Conservation (phyloP, 1,140 invertebrate species). For the Sycophila sp. region DNA sequence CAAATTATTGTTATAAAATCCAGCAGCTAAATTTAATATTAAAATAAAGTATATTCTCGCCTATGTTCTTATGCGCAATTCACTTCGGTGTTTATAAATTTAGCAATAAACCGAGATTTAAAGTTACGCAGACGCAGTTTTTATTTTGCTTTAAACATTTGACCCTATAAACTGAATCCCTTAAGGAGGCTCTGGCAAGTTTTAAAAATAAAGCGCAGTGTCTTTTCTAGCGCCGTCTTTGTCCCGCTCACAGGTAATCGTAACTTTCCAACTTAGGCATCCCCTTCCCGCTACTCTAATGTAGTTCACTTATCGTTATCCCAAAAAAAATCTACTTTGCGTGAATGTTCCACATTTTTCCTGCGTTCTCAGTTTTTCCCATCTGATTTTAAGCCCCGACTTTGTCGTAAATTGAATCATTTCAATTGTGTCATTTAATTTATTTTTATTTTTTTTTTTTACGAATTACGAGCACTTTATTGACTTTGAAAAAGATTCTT, state of each 20-base stretch:
- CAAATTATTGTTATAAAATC: no score
- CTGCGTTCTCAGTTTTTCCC: background rate
- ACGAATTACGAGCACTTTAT: background rate
- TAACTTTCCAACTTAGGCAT: background rate
- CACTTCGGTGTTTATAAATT: no score
- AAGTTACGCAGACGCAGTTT: background rate
- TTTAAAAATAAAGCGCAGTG: no score
- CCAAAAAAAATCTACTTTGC: background rate
- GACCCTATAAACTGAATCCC: background rate
- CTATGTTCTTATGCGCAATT: no score
- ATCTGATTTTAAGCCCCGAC: no score
- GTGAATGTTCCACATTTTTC: background rate
- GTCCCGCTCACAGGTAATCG: background rate
- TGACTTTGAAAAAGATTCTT: background rate
- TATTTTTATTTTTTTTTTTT: background rate
- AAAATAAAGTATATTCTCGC: no score
- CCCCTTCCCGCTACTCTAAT: background rate
- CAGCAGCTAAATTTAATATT: no score
- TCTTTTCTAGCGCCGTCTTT: background rate
- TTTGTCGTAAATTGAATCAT: no score
- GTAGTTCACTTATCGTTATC: background rate
- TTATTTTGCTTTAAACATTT: constrained; percentile 6
- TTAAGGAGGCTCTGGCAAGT: background rate
- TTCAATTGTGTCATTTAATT: background rate
- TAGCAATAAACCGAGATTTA: no score